A percentile compares a stretch with the other conserved stretches of the same genome.
These are phyloP conservation scores for Oenanthe oenanthe DNA, from an alignment of 2,113 vertebrate species.

Conservation along the genomic window DNA sequence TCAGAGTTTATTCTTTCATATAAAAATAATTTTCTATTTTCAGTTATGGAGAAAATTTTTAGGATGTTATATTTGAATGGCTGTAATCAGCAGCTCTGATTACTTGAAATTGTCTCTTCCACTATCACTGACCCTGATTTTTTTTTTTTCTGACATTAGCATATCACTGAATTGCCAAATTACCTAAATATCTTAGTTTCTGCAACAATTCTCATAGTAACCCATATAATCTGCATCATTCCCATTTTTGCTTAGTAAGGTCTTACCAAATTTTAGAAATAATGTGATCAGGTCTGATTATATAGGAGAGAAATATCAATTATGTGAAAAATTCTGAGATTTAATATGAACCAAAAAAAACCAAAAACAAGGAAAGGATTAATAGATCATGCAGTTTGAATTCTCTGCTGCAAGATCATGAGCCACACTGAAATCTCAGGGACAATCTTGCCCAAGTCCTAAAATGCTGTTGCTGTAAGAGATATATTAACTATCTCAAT, in stretches of 20 bases:
- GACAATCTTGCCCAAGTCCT: not conserved
- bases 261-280: not conserved
- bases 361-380: not conserved
- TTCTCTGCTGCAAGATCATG: not conserved
- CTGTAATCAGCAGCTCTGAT: not conserved
- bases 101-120: not conserved
- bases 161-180: not conserved
- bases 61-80: not conserved
- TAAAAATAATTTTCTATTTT: not conserved
- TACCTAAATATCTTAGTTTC: not conserved
- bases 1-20: not conserved
- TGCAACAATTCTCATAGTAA: not conserved
- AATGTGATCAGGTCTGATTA: not conserved
- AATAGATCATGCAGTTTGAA: not conserved
- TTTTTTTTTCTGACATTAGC: not conserved
- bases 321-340: not conserved
- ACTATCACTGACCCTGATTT: not conserved
- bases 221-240: not conserved
- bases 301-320: not conserved
- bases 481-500: not conserved
- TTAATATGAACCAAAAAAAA: not conserved
- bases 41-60: not conserved
- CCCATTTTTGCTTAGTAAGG: not conserved
- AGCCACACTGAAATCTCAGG: not conserved
- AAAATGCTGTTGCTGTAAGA: not conserved